Conservation (phyloP, 2,888 invertebrate species). For the Zelleria hepariella region DNA sequence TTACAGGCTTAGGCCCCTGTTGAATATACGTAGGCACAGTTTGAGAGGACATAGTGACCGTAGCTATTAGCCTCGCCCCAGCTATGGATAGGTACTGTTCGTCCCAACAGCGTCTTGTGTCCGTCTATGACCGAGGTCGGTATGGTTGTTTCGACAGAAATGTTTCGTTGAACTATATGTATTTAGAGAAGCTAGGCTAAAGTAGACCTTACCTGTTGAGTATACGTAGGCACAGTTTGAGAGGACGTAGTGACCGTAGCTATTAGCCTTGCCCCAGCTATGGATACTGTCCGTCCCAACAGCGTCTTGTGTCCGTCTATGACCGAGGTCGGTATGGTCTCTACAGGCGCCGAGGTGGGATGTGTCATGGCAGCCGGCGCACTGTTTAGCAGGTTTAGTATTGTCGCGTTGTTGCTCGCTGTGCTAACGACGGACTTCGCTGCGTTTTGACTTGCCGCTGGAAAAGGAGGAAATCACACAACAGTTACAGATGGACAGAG, state of each 20-base stretch:
- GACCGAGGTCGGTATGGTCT: slow-evolving; percentile 21
- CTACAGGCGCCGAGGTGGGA: slow-evolving; percentile 45
- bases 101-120: slow-evolving; percentile 61
- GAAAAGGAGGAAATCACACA: slow-evolving; percentile 2
- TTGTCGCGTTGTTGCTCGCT: slow-evolving; percentile 77
- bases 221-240: slow-evolving; percentile 49
- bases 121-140: slow-evolving; percentile 26
- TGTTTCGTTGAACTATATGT: no score
- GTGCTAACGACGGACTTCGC: slow-evolving; percentile 62
- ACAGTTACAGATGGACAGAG: background rate
- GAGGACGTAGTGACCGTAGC: slow-evolving; percentile 42
- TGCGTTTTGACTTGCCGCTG: slow-evolving; percentile 58
- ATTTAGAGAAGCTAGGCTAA: no score
- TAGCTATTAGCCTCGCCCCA: slow-evolving; percentile 53
- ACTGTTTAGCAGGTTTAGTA: slow-evolving; percentile 83
- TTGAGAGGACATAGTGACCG: slow-evolving; percentile 42
- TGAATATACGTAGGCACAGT: slow-evolving; percentile 53
- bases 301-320: slow-evolving; percentile 50
- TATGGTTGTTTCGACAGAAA: no score
- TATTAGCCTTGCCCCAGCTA: slow-evolving; percentile 64
- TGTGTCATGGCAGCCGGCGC: slow-evolving; percentile 82
- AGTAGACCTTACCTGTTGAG: slow-evolving; percentile 27
- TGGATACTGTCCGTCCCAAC: slow-evolving; percentile 68
- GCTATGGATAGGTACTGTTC: slow-evolving; percentile 72
- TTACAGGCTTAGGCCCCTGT: no score